These are phyloP conservation scores for Phymastichus coffea DNA, from an alignment of 1,140 invertebrate genomes.

Conservation along the genomic window DNA sequence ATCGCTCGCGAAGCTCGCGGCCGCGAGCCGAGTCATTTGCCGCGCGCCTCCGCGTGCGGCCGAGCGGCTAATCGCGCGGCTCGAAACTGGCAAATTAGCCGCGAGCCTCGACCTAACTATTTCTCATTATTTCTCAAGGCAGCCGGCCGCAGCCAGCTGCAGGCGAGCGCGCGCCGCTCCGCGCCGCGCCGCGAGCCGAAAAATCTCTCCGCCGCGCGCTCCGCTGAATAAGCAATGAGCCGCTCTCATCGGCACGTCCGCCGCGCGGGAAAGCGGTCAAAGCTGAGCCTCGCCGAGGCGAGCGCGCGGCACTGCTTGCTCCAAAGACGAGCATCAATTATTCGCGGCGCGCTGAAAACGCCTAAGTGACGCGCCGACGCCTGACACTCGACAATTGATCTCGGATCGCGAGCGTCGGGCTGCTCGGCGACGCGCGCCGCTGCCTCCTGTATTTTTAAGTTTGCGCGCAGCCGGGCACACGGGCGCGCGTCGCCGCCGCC, in stretches of 20 bases:
- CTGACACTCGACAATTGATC: conserved; percentile 53
- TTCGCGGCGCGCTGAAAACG: conserved; percentile 49
- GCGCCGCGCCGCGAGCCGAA: neutral
- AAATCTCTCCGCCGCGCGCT: conserved; percentile 10
- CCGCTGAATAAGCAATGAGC: too few relatives aligned
- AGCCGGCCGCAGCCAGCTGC: neutral
- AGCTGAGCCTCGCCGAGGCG: too few relatives aligned
- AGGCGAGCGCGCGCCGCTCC: neutral
- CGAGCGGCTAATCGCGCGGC: neutral
- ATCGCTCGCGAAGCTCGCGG: neutral
- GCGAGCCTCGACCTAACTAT: neutral
- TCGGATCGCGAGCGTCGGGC: conserved; percentile 48
- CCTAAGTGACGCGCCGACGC: conserved; percentile 52
- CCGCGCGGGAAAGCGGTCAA: too few relatives aligned
- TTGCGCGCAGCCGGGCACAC: too few relatives aligned
- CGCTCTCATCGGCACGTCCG: too few relatives aligned
- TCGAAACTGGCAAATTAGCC: neutral
- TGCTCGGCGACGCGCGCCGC: too few relatives aligned
- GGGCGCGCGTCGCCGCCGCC: too few relatives aligned
- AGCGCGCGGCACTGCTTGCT: too few relatives aligned
- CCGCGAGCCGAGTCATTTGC: too few relatives aligned
- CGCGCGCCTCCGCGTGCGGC: too few relatives aligned
- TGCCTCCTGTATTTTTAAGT: too few relatives aligned
- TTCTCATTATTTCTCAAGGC: conserved; percentile 25
- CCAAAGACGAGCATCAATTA: conserved; percentile 49